These are phyloP conservation scores for Sebastes cheni DNA, from an alignment of 2,797 vertebrate species.

Conservation along the genomic window DNA sequence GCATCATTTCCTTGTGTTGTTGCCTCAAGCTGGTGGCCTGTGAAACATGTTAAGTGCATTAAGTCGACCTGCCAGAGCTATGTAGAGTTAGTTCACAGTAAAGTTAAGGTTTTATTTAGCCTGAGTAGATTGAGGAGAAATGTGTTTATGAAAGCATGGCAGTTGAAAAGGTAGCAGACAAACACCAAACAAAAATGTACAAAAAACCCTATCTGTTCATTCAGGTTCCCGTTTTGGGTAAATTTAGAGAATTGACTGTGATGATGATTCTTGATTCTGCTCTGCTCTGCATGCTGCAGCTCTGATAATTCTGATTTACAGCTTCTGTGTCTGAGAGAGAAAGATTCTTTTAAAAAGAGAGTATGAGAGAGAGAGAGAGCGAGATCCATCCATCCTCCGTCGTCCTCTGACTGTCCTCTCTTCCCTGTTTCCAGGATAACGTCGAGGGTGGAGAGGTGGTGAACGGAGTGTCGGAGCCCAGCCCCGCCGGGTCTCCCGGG, in stretches of 20 bases:
- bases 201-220: rapidly evolving
- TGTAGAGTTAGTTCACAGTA: neutral
- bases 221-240: neutral
- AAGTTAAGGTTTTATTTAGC: neutral
- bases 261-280: neutral
- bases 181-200: neutral
- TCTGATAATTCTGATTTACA: slow-evolving; percentile 41
- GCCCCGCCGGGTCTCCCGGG: slow-evolving; percentile 89
- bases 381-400: rapidly evolving
- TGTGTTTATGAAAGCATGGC: neutral
- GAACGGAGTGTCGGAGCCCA: slow-evolving; percentile 90
- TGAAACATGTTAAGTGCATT: neutral
- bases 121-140: neutral
- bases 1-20: neutral
- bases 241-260: neutral
- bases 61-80: neutral
- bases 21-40: neutral
- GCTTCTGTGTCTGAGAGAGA: slow-evolving; percentile 29
- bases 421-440: slow-evolving; percentile 79
- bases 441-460: slow-evolving; percentile 85
- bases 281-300: slow-evolving; percentile 76
- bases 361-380: neutral
- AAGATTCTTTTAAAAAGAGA: neutral
- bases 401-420: neutral
- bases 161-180: neutral